Conservation (phyloP, 2,113 vertebrate species). For the Oncorhynchus gorbuscha region DNA sequence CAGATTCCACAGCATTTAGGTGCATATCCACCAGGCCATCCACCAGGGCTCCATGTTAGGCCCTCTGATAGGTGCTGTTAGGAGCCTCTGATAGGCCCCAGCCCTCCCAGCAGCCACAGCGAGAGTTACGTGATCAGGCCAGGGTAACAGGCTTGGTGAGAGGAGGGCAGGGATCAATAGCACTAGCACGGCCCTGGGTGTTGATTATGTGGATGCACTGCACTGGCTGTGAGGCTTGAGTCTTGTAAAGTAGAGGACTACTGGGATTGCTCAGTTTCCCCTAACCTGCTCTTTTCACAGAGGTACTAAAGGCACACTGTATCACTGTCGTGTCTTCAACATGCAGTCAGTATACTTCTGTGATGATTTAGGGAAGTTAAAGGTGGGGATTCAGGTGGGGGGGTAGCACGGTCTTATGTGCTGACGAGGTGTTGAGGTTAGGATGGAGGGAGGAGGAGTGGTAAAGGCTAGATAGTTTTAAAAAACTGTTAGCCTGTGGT, state of each 20-base stretch:
- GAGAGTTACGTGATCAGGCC: constrained; percentile 6
- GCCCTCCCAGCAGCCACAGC: constrained; percentile 8
- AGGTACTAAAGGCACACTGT: constrained; percentile 1
- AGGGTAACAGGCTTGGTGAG: constrained; percentile 27
- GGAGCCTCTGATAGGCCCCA: constrained; percentile 6
- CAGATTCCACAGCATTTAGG: neutral
- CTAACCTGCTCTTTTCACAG: neutral
- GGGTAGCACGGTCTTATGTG: too few species aligned
- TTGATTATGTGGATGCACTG: constrained; percentile 23
- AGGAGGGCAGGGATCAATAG: constrained; percentile 40
- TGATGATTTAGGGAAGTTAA: too few species aligned
- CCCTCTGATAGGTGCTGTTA: neutral
- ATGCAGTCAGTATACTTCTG: neutral
- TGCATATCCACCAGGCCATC: neutral
- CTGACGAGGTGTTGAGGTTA: too few species aligned
- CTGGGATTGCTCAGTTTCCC: constrained; percentile 17
- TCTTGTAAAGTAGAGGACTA: constrained; percentile 6
- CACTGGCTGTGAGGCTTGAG: neutral
- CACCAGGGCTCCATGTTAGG: neutral
- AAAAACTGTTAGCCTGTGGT: too few species aligned
- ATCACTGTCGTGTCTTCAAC: neutral
- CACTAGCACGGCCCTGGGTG: constrained; percentile 19
- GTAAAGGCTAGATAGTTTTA: too few species aligned
- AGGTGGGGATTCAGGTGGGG: too few species aligned
- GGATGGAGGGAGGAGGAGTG: too few species aligned